phyloP scores from a whole-genome alignment of 1,140 invertebrate species.

The Melipona quadrifasciata region DNA sequence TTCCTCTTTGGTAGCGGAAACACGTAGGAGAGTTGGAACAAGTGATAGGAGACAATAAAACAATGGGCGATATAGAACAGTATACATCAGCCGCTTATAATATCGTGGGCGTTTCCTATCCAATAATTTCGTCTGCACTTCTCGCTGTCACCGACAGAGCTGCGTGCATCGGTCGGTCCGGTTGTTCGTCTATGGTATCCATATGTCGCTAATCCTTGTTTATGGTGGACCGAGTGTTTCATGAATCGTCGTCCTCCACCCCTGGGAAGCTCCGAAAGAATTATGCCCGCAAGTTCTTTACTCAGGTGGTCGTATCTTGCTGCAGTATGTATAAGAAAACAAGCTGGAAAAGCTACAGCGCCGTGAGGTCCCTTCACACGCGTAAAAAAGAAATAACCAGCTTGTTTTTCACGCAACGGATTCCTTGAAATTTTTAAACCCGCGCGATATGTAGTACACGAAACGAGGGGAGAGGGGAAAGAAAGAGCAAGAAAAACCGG shows the following conservation, averaged over 20 bases:
- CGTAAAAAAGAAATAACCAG: background rate
- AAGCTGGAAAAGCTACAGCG: too few relatives aligned
- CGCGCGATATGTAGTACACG: too few relatives aligned
- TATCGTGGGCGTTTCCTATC: conserved; percentile 39
- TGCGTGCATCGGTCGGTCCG: conserved; percentile 39
- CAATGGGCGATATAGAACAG: background rate
- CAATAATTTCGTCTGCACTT: conserved; percentile 49
- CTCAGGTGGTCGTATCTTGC: background rate
- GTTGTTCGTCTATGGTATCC: conserved; percentile 52
- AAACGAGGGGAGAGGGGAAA: too few relatives aligned
- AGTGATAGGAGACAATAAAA: background rate
- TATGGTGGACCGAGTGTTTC: conserved; percentile 25
- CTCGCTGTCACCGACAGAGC: conserved; percentile 31
- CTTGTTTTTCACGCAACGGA: background rate
- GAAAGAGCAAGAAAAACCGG: background rate
- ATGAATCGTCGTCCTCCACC: background rate
- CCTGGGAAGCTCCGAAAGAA: background rate
- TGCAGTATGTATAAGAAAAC: background rate
- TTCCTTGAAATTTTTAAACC: background rate
- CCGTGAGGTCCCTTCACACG: too few relatives aligned
- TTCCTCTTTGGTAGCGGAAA: background rate
- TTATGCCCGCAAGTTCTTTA: background rate
- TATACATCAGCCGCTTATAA: conserved; percentile 38
- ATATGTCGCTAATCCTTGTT: conserved; percentile 41
- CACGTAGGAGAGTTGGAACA: background rate